Base-by-base conservation (phyloP, 2,113 vertebrate species). In the Osmerus mordax region DNA sequence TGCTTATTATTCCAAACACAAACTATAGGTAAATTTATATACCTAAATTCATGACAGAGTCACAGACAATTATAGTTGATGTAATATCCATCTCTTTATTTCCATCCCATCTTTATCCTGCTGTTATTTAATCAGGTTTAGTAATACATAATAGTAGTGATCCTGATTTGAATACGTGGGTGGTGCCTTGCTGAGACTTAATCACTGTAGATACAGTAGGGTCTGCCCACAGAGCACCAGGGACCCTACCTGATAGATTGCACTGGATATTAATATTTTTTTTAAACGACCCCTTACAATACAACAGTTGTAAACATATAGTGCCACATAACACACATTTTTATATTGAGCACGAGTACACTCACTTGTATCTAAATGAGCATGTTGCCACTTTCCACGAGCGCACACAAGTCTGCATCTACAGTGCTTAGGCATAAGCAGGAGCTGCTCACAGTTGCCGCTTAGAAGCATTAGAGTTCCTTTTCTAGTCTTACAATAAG, bases 401-500 rank as follows among this genome's bases (percentile, higher is more conserved):
- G 32, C 32, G 7, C 0, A 21, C 61, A 29, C 23, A 29, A 3
- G 16, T 16, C 25, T 16, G 19, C 61, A 29, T 28, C 25, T 8
- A 63, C 11, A 32, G 23, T 13, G 5, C 41, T 11, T 0, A 25
- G 8, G 58, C 23, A 16, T 3, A 23, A 14, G 41, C 62, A 68
- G 23, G 0, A 6, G 47, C 67, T 67, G 53, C 62, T 60, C 77
- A 51, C 11, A 53, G 72, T 70, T 0, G 28, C 14, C 36, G 36
- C 41, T 47, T 7, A 11, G 5, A 11, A 47, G 9, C 41, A 2
- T 9, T 11, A 47, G 41, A 47, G 41, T 47, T 28, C 0, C 67
- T 23, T 61, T 19, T n/a, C 29, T 52, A 65, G 73, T 8, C 71
- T 68, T 53, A 78, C 3, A 84, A 78, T 15, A 77, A 29, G 61